Conservation (phyloP, 2,797 vertebrate species). For the Heteromormyrus szaboi region DNA sequence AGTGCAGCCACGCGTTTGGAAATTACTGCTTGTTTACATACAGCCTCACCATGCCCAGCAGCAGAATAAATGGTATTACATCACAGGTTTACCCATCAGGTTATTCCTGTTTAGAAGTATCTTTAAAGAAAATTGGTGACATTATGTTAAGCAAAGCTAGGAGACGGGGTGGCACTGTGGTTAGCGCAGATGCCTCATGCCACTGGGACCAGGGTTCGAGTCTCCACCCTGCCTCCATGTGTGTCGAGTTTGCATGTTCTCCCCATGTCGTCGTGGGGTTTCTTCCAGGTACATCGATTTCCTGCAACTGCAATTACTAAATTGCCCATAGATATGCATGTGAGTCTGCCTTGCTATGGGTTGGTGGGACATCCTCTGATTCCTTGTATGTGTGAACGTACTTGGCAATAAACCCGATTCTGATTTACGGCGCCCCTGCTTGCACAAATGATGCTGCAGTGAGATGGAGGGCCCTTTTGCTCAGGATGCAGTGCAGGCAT, state of each 20-base stretch:
- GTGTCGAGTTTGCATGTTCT: background rate
- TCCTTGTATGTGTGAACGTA: no score
- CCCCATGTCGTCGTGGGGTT: background rate
- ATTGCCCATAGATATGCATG: background rate
- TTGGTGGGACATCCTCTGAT: background rate
- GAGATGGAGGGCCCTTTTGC: background rate
- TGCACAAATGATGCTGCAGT: background rate
- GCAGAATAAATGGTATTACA: background rate
- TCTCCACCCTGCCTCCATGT: background rate
- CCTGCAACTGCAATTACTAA: background rate
- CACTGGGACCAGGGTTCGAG: background rate
- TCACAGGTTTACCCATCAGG: background rate
- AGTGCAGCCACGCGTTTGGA: constrained; percentile 4
- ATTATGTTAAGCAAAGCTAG: background rate
- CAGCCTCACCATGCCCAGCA: no score
- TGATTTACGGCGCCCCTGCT: background rate
- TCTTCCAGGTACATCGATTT: background rate
- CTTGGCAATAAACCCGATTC: no score
- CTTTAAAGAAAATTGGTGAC: background rate
- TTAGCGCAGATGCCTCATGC: background rate
- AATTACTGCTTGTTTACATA: constrained; percentile 22
- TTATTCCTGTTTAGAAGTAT: background rate
- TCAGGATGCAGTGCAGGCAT: background rate
- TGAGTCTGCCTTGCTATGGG: background rate
- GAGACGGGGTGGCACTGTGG: background rate